phyloP scores from a whole-genome alignment of 2,888 invertebrate genomes.

The Drosophila macrospina region DNA sequence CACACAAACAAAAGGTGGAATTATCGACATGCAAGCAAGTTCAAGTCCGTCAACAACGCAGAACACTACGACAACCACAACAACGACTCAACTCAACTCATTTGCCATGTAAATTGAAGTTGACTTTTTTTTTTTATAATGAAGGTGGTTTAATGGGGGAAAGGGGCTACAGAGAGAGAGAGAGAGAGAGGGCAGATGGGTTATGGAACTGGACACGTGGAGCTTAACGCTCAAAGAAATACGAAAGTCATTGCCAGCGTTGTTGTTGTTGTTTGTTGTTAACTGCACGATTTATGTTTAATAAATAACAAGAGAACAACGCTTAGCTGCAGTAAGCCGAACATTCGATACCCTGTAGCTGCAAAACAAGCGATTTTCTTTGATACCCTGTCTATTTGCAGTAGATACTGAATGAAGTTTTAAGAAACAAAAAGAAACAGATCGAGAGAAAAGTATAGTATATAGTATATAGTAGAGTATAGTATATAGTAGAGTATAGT shows the following conservation, averaged over 20 bases:
- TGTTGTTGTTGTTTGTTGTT: slow-evolving; percentile 15
- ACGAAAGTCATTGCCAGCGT: slow-evolving; percentile 40
- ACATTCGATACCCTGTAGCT: neutral
- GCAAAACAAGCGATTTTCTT: too few species aligned
- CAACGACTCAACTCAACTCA: slow-evolving; percentile 50
- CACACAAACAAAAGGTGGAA: slow-evolving; percentile 27
- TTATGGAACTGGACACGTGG: slow-evolving; percentile 24
- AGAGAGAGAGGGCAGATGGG: neutral
- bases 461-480: too few species aligned
- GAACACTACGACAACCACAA: slow-evolving; percentile 22
- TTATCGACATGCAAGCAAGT: slow-evolving; percentile 73
- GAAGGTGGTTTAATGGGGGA: too few species aligned
- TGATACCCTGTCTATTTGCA: too few species aligned
- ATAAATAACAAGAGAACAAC: slow-evolving; percentile 37
- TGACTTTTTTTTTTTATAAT: slow-evolving; percentile 40
- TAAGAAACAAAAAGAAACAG: too few species aligned
- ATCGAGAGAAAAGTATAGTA: too few species aligned
- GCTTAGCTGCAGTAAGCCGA: neutral
- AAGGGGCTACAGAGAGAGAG: too few species aligned
- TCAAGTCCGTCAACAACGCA: slow-evolving; percentile 57
- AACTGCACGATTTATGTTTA: slow-evolving; percentile 37
- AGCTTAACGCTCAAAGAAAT: slow-evolving; percentile 12
- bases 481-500: too few species aligned
- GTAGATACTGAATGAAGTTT: too few species aligned
- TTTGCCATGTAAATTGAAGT: slow-evolving; percentile 75